Evolutionary conservation across 1,140 invertebrate genomes (phyloP).

Genomic region (Sipha flava): DNA sequence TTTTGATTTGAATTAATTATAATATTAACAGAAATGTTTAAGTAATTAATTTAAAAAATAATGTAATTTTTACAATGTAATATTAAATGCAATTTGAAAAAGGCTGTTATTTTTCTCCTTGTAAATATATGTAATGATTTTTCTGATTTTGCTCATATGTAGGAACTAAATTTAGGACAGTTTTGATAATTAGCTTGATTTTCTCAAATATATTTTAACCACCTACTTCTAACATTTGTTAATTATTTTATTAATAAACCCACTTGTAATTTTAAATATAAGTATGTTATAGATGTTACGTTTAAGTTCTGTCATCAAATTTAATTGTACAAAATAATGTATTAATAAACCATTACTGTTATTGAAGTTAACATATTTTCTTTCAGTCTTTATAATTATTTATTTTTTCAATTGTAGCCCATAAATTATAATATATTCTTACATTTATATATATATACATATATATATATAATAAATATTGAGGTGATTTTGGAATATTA

Average conservation of each 20-base stretch:
- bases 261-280: neutral
- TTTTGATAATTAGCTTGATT: neutral
- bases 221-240: constrained; percentile 8
- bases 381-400: neutral
- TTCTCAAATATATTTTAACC: neutral
- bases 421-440: no score
- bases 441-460: neutral
- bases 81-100: constrained; percentile 17
- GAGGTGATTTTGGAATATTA: neutral
- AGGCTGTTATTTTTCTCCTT: constrained; percentile 25
- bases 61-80: neutral
- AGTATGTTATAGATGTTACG: constrained; percentile 5
- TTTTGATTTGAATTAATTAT: neutral
- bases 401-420: no score
- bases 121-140: constrained; percentile 21
- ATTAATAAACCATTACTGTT: constrained; percentile 23
- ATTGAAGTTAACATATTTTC: neutral
- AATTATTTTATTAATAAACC: neutral
- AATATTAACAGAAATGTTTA: neutral
- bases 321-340: constrained; percentile 22
- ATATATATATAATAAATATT: neutral
- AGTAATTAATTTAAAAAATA: neutral
- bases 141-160: constrained; percentile 25
- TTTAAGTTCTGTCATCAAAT: neutral
- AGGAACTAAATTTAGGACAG: neutral